Evolutionary conservation across 2,888 invertebrate species (phyloP), one percentile per base, ranked within the genome.

Genomic region (Drosophila ochracea): DNA sequence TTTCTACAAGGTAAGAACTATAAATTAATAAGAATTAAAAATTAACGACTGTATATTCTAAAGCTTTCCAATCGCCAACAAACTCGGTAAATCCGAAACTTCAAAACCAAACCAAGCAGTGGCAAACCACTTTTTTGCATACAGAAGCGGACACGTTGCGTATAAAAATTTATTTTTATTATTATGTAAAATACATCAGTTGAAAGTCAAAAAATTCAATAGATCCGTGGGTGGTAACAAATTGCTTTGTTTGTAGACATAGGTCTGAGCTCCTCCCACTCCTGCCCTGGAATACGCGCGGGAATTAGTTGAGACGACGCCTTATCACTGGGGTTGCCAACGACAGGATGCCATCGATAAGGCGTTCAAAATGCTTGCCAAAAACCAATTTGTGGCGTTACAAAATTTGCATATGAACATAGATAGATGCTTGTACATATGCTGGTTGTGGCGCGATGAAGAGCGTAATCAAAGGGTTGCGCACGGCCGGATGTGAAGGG

Each of bases 81-180:
- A 35, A 3, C 2, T n/a, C 35, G 33, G 1, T 25, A 25, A 53
- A 63, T 52, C 16, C 13, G 1, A 55, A 73, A 47, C 52, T 62
- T 79, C 41, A 50, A 58, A 31, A 39, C 10, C 21, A 43, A 73
- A n/a, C 41, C 33, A 43, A 28, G 43, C 13, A 37, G 10, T 25
- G 47, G 11, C 21, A 71, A 52, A 21, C 19, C 28, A 16, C 30
- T 30, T 49, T 55, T 28, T 55, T n/a, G 9, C 37, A 13, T 43
- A 31, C 72, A 78, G 82, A 85, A 84, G 65, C 85, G 83, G 79
- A 91, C 80, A 79, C 72, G 73, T 64, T 73, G 73, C 60, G 73
- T 83, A 90, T 89, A 89, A 92, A 89, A 92, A 67, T 91, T 91
- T 87, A 91, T 83, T 86, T 78, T 89, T 91, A 86, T 86, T 86